Base-by-base conservation (phyloP, 2,113 vertebrate species). In the Equus quagga region DNA sequence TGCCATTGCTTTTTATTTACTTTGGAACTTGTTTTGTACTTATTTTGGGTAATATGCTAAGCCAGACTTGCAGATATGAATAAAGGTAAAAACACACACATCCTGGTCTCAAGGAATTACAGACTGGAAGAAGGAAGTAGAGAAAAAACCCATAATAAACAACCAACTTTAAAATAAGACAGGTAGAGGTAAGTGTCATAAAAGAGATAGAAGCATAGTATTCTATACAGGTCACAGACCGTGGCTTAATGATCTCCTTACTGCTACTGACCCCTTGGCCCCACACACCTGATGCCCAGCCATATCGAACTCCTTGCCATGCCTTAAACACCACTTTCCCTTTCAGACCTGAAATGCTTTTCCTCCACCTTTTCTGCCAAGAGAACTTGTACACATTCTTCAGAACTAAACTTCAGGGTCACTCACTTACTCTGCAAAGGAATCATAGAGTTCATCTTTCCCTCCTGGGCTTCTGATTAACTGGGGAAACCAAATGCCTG, bases 81-180 rank as follows among this genome's bases (percentile, higher is more conserved):
- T 87, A 87, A 87, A 90, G 79, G 58, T 33, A 72, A 83, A 80
- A 49, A 70, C 9, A 72, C 49, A 44, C 6, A 88, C 17, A 76
- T 58, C 41, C 85, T 85, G 58, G 51, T 93, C 64, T 93, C 70
- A 58, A 83, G 72, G 64, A 17, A 31, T 88, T 87, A 65, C 3
- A 64, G 28, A 73, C 41, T 81, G 5, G 56, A 80, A 88, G 60
- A 72, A 94, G 65, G 28, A 94, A 90, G 69, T 69, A 83, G 89
- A 46, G 56, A 19, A 21, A 81, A 87, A 88, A 83, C 36, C 28
- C 72, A 75, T 54, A 56, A 84, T 81, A 56, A 95, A 86, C 41
- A 93, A 67, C 58, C 13, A 88, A 78, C 21, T 92, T 76, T 82
- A 58, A 92, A 93, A 56, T 85, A 94, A 89, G 56, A 62, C 51